Percentiles rank a stretch among this genome's conserved stretches.
phyloP scores from a whole-genome alignment of 2,113 vertebrate species.

The Mellivora capensis region DNA sequence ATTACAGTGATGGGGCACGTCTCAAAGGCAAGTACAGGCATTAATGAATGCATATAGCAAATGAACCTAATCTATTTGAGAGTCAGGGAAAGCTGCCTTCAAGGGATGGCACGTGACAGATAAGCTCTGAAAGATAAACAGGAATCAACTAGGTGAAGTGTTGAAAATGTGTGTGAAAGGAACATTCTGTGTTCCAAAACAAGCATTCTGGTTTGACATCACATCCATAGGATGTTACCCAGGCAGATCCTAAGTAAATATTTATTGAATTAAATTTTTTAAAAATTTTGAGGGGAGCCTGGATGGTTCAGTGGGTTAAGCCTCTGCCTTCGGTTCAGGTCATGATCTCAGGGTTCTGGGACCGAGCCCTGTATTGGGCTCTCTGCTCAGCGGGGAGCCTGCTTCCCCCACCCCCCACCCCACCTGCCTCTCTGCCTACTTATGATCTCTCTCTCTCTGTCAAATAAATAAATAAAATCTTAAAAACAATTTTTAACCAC shows the following conservation, averaged over 20 bases:
- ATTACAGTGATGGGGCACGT: not conserved
- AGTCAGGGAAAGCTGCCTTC: not conserved
- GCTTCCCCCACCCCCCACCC: too few species aligned
- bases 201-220: not conserved
- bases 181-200: not conserved
- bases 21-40: not conserved
- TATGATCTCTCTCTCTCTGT: too few species aligned
- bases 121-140: not conserved
- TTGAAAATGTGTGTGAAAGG: not conserved
- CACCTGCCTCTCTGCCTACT: too few species aligned
- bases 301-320: too few species aligned
- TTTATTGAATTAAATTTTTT: not conserved
- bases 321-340: too few species aligned
- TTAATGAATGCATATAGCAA: not conserved
- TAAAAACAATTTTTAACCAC: not conserved
- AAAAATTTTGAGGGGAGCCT: too few species aligned
- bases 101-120: not conserved
- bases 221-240: not conserved
- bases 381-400: too few species aligned
- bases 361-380: too few species aligned
- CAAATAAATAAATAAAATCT: too few species aligned
- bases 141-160: not conserved
- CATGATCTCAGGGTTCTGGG: too few species aligned
- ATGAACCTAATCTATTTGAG: not conserved
- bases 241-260: constrained; percentile 8